These are phyloP conservation scores for Anoura caudifer DNA, from an alignment of 2,113 vertebrate species.

Conservation along the genomic window DNA sequence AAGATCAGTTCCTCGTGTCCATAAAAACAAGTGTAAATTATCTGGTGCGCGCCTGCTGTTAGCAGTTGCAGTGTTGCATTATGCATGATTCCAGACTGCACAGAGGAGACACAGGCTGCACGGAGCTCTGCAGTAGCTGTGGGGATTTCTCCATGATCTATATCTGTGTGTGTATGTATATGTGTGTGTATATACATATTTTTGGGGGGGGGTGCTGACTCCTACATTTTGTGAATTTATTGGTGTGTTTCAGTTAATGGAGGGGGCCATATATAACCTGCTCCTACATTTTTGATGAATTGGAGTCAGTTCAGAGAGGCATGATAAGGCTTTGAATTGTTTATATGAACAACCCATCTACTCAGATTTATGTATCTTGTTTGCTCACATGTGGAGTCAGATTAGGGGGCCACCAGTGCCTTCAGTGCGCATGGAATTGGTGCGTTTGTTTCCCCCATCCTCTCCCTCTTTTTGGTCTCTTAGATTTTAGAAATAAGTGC, in stretches of 20 bases:
- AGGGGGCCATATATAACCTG: slow-evolving; percentile 71
- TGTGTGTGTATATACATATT: background rate
- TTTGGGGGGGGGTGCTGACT: slow-evolving; percentile 72
- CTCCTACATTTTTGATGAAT: slow-evolving; percentile 64
- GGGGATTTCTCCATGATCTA: slow-evolving; percentile 52
- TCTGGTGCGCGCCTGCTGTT: slow-evolving; percentile 86
- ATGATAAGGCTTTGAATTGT: slow-evolving; percentile 51
- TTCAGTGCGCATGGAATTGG: background rate
- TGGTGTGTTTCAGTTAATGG: slow-evolving; percentile 69
- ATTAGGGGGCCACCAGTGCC: background rate
- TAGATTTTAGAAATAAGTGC: background rate
- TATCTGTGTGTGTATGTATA: background rate
- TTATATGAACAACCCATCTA: slow-evolving; percentile 46
- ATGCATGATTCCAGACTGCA: slow-evolving; percentile 83
- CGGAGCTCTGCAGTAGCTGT: slow-evolving; percentile 47
- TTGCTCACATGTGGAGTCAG: background rate
- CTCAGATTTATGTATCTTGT: slow-evolving; percentile 54
- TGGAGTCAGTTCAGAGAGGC: slow-evolving; percentile 59
- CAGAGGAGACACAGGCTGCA: slow-evolving; percentile 61
- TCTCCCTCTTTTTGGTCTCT: background rate
- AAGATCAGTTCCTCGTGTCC: slow-evolving; percentile 86
- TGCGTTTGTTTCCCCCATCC: background rate
- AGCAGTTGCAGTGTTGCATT: slow-evolving; percentile 84
- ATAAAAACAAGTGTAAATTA: slow-evolving; percentile 89
- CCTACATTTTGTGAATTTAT: slow-evolving; percentile 75